phyloP scores from a whole-genome alignment of 2,888 invertebrate species.

The Pollenia griseotomentosa region DNA sequence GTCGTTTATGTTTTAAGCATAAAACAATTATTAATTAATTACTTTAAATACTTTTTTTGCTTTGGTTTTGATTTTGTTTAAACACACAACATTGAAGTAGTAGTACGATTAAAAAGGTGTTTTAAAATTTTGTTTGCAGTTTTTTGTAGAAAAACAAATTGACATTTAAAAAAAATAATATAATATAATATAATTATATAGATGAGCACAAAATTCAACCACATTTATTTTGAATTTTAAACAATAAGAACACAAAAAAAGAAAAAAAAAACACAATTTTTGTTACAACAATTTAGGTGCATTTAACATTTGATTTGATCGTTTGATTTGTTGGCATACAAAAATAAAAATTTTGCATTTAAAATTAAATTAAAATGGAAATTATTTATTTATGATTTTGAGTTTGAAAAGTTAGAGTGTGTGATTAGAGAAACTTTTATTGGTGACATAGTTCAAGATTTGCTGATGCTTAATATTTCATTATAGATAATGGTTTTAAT shows the following conservation, averaged over 20 bases:
- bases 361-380: slow-evolving; percentile 34
- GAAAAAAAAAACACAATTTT: slow-evolving; percentile 42
- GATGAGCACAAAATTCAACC: slow-evolving; percentile 80
- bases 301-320: slow-evolving; percentile 53
- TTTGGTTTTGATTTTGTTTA: slow-evolving; percentile 27
- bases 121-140: slow-evolving; percentile 39
- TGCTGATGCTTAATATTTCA: too few relatives aligned
- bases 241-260: slow-evolving; percentile 45
- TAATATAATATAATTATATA: not conserved
- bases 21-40: slow-evolving; percentile 59
- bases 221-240: slow-evolving; percentile 75
- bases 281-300: slow-evolving; percentile 65
- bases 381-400: too few relatives aligned
- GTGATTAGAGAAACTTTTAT: too few relatives aligned
- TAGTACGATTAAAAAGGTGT: slow-evolving; percentile 40
- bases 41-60: slow-evolving; percentile 34
- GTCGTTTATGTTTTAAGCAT: slow-evolving; percentile 60
- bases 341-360: slow-evolving; percentile 33
- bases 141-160: slow-evolving; percentile 66
- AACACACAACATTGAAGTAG: slow-evolving; percentile 59
- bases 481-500: too few relatives aligned
- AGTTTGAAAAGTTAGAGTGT: too few relatives aligned
- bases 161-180: slow-evolving; percentile 58
- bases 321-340: slow-evolving; percentile 31
- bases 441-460: too few relatives aligned